Percentiles rank a stretch among this genome's conserved stretches.
These are phyloP conservation scores for Vulpes vulpes DNA, from an alignment of 2,113 vertebrate genomes.

Conservation along the genomic window DNA sequence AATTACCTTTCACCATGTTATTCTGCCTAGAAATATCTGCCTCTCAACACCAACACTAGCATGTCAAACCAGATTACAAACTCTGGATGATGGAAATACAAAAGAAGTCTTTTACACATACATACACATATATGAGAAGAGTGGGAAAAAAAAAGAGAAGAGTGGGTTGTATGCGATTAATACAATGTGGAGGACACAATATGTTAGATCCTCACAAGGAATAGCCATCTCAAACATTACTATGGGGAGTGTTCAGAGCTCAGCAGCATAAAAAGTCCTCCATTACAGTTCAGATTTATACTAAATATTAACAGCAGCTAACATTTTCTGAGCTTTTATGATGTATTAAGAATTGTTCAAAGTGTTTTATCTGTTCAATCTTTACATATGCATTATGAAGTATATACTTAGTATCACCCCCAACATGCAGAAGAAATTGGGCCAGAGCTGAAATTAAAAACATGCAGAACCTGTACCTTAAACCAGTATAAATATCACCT, in stretches of 20 bases:
- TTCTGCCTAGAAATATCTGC: not conserved
- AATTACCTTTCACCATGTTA: not conserved
- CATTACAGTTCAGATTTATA: not conserved
- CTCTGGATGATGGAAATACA: not conserved
- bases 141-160: not conserved
- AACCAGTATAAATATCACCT: not conserved
- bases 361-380: not conserved
- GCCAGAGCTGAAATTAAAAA: not conserved
- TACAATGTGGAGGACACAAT: not conserved
- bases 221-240: not conserved
- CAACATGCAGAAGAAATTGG: not conserved
- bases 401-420: not conserved
- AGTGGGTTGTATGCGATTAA: not conserved
- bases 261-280: not conserved
- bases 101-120: not conserved
- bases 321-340: not conserved
- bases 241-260: not conserved
- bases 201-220: not conserved
- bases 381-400: not conserved
- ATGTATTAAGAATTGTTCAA: not conserved
- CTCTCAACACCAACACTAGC: not conserved
- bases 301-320: not conserved
- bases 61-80: not conserved
- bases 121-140: not conserved
- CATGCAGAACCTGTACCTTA: not conserved